Evolutionary conservation across 2,888 invertebrate genomes (phyloP).

Genomic region (Agrotis puta): DNA sequence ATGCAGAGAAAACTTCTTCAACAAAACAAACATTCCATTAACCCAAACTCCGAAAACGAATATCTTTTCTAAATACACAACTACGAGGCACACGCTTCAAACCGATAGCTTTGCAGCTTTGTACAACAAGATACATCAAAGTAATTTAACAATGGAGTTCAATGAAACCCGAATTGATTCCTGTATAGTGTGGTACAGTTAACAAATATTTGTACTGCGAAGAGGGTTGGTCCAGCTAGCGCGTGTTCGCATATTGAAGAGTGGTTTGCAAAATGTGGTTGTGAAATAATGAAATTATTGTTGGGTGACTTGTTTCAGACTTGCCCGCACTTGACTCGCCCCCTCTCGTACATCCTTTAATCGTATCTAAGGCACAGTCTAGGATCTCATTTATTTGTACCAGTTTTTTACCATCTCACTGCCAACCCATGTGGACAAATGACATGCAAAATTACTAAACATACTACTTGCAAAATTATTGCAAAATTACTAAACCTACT

Average conservation of each 20-base stretch:
- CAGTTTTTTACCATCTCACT: too few species aligned
- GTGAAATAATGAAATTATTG: constrained; percentile 18
- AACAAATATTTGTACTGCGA: constrained; percentile 36
- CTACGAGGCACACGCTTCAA: constrained; percentile 2
- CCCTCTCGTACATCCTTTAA: too few species aligned
- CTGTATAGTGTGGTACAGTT: constrained; percentile 21
- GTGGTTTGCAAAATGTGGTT: neutral
- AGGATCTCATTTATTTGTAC: too few species aligned
- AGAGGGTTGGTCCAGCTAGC: neutral
- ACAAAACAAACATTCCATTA: constrained; percentile 14
- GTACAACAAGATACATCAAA: constrained; percentile 27
- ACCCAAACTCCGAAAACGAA: constrained; percentile 3
- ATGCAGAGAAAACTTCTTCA: neutral
- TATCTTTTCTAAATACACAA: constrained; percentile 24
- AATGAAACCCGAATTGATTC: constrained; percentile 44
- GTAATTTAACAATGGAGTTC: constrained; percentile 42
- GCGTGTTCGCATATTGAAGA: constrained; percentile 14
- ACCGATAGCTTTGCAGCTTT: constrained; percentile 22
- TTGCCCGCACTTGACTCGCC: too few species aligned
- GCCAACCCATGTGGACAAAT: too few species aligned
- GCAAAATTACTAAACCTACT: too few species aligned
- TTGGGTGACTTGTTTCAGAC: neutral
- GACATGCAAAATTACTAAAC: too few species aligned
- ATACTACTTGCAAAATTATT: too few species aligned
- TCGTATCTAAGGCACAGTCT: too few species aligned